These are phyloP conservation scores for Eupithecia dodoneata DNA, from an alignment of 2,888 invertebrate species.

Conservation along the genomic window DNA sequence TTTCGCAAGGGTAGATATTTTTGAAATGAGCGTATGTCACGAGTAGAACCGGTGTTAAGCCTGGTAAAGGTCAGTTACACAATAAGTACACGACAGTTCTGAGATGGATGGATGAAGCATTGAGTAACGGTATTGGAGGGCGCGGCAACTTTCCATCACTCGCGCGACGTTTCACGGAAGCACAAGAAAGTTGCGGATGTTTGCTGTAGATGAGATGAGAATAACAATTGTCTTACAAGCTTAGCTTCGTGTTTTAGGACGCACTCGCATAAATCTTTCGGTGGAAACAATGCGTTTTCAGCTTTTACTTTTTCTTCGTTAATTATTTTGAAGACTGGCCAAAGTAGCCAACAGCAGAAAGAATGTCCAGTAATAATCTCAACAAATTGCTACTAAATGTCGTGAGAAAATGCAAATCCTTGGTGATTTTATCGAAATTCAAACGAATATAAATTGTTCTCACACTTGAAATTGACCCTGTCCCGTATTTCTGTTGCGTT, in stretches of 20 bases:
- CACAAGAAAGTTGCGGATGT: constrained; percentile 55
- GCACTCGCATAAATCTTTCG: constrained; percentile 7
- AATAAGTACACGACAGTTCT: constrained; percentile 49
- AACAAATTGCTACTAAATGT: constrained; percentile 15
- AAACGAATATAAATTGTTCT: constrained; percentile 54
- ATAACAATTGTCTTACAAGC: constrained; percentile 47
- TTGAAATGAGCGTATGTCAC: constrained; percentile 44
- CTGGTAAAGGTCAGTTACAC: constrained; percentile 66
- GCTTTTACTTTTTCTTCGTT: constrained; percentile 9
- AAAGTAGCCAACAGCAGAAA: neutral
- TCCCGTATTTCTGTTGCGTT: constrained; percentile 58
- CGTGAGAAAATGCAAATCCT: constrained; percentile 42
- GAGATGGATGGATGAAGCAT: constrained; percentile 53
- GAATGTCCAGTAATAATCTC: neutral
- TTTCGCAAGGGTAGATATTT: constrained; percentile 43
- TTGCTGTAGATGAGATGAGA: constrained; percentile 46
- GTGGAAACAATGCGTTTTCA: constrained; percentile 13
- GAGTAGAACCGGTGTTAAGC: constrained; percentile 58
- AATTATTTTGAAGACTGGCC: neutral
- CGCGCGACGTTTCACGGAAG: constrained; percentile 58
- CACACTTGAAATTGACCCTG: constrained; percentile 73
- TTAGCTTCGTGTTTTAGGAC: constrained; percentile 6
- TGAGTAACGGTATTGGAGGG: constrained; percentile 59
- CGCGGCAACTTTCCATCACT: constrained; percentile 67
- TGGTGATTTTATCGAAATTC: constrained; percentile 48